Conservation (phyloP, 1,140 invertebrate genomes). For the Drosophila nigromelanica region DNA sequence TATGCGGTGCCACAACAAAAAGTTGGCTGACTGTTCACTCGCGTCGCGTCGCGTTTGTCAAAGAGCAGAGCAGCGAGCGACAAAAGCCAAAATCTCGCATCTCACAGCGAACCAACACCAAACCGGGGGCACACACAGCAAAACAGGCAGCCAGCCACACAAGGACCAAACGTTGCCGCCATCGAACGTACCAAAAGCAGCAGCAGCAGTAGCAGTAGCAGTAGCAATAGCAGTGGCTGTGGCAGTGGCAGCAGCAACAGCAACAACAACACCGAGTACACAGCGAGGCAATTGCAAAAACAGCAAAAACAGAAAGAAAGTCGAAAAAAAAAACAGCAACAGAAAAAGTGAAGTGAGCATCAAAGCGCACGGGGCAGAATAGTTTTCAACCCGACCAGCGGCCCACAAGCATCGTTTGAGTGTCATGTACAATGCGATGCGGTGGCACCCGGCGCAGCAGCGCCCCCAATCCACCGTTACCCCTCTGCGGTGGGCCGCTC, state of each 20-base stretch:
- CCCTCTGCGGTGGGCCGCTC: slow-evolving; percentile 47
- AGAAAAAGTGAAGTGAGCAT: slow-evolving; percentile 77
- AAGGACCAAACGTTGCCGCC: slow-evolving; percentile 80
- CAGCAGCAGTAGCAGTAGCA: slow-evolving; percentile 40
- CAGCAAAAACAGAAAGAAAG: slow-evolving; percentile 39
- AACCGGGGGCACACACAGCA: slow-evolving; percentile 42
- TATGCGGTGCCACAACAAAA: slow-evolving; percentile 66
- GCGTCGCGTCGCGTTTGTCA: slow-evolving; percentile 79
- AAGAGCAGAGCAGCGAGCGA: slow-evolving; percentile 75
- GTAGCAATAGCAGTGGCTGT: slow-evolving; percentile 36
- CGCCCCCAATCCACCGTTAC: slow-evolving; percentile 25
- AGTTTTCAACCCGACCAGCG: slow-evolving; percentile 77
- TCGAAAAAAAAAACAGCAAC: slow-evolving; percentile 36
- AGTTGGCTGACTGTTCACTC: slow-evolving; percentile 74
- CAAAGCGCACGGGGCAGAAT: slow-evolving; percentile 75
- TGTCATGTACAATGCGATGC: slow-evolving; percentile 56
- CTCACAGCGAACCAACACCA: slow-evolving; percentile 65
- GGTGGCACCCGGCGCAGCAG: slow-evolving; percentile 32
- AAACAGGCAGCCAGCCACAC: slow-evolving; percentile 42
- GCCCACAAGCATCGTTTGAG: slow-evolving; percentile 51
- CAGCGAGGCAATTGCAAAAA: slow-evolving; percentile 22
- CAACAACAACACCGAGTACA: slow-evolving; percentile 37
- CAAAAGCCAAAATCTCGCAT: slow-evolving; percentile 81
- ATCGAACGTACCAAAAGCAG: slow-evolving; percentile 54
- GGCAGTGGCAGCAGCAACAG: slow-evolving; percentile 1